Evolutionary conservation across 2,113 vertebrate species (phyloP).

Genomic region (Toxotes jaculatrix): DNA sequence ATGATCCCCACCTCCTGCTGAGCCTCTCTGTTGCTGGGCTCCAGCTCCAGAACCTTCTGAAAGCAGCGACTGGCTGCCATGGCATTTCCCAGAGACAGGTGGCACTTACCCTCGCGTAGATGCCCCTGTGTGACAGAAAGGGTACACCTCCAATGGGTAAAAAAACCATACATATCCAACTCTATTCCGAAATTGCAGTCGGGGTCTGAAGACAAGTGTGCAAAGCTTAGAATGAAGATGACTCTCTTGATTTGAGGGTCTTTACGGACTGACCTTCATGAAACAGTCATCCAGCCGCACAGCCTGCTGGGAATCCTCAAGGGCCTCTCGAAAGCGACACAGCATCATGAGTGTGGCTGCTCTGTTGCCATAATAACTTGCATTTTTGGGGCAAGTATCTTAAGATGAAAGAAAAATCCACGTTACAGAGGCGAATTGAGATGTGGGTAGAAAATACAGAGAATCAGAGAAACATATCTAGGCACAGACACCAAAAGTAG

Average conservation of each 20-base stretch:
- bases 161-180: background rate
- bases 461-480: background rate
- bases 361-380: constrained; percentile 96
- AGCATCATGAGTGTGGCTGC: constrained; percentile 97
- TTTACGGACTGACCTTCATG: constrained; percentile 86
- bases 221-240: background rate
- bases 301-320: constrained; percentile 94
- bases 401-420: constrained; percentile 1
- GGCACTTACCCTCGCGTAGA: constrained; percentile 95
- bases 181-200: background rate
- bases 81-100: constrained; percentile 93
- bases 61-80: constrained; percentile 96
- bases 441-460: background rate
- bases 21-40: constrained; percentile 90
- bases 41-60: constrained; percentile 92
- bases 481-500: background rate
- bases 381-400: constrained; percentile 92
- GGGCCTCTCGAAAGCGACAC: constrained; percentile 89
- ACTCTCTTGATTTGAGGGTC: background rate
- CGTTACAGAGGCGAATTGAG: background rate
- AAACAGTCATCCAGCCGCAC: constrained; percentile 94
- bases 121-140: constrained; percentile 86
- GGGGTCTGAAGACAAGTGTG: background rate
- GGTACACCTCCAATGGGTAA: background rate
- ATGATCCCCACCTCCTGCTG: constrained; percentile 87